Conservation (phyloP, 2,113 vertebrate species). For the Hippoglossus stenolepis region DNA sequence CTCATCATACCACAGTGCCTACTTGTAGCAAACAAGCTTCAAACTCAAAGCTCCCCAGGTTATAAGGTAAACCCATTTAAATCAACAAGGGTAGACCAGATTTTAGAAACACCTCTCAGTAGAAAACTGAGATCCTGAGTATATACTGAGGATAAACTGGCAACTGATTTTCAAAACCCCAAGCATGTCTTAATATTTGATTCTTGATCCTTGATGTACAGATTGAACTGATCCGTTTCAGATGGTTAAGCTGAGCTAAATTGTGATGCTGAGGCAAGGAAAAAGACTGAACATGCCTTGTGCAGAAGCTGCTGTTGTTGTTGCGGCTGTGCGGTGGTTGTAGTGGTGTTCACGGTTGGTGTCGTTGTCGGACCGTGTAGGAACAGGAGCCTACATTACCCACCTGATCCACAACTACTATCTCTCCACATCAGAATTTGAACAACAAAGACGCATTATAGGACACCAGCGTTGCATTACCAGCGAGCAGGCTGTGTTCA, state of each 20-base stretch:
- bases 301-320: not conserved
- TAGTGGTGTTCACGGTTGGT: not conserved
- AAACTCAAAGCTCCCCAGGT: too few species aligned
- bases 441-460: constrained; percentile 69
- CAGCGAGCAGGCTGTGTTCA: constrained; percentile 23
- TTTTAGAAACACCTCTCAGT: too few species aligned
- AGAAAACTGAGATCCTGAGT: too few species aligned
- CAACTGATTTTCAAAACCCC: too few species aligned
- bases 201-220: too few species aligned
- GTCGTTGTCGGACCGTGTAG: constrained; percentile 36
- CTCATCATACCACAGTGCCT: too few species aligned
- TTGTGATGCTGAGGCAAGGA: constrained; percentile 10
- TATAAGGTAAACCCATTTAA: too few species aligned
- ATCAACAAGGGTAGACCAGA: too few species aligned
- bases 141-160: too few species aligned
- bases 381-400: constrained; percentile 67
- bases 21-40: too few species aligned
- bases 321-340: not conserved
- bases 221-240: not conserved
- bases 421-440: constrained; percentile 47
- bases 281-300: constrained; percentile 2
- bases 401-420: constrained; percentile 63
- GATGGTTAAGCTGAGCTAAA: constrained; percentile 9
- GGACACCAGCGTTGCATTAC: constrained; percentile 37
- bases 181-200: too few species aligned